Base-by-base conservation (phyloP, 2,888 invertebrate genomes). In the Melieria crassipennis region DNA sequence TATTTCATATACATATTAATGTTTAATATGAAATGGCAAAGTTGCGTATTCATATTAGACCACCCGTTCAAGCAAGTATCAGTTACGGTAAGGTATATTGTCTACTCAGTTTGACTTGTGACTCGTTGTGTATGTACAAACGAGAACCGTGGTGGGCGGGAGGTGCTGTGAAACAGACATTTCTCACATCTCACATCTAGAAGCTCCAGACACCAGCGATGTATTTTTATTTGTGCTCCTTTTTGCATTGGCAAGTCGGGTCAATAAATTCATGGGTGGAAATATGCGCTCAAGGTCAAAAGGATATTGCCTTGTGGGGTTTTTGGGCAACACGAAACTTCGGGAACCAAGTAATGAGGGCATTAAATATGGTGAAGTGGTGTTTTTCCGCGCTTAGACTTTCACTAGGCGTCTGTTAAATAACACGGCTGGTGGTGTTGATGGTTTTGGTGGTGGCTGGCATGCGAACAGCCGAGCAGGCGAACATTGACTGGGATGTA, bases 201-300 rank as follows among this genome's bases (percentile, higher is more conserved):
- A 46, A 4, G 5, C 48, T 42, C 48, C 63, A 63, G 58, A 67
- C 67, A 60, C n/a, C 55, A n/a, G 13, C 42, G 13, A 43, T 43
- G 58, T 67, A 65, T 67, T 67, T 67, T 67, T 67, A 47, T 67
- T 58, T 47, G 58, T 47, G 48, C 67, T 58, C 43, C 57, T 67
- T 67, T 60, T 67, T 30, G 71, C 71, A 63, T 50, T 66, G 62
- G 66, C 67, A 70, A 52, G 79, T 71, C 82, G 77, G 86, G 86
- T 85, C 86, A 85, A 84, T 84, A 85, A 81, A 84, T 85, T 84
- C 76, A 81, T 78, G 80, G 81, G 82, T 79, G 82, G 80, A 82
- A 84, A 84, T 83, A 79, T 79, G 78, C 77, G 80, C 81, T 85
- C 86, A 85, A 85, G 86, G 85, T 85, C 86, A 85, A 85, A 85